Base-by-base conservation (phyloP, 2,888 invertebrate species). In the Lingula anatina region DNA sequence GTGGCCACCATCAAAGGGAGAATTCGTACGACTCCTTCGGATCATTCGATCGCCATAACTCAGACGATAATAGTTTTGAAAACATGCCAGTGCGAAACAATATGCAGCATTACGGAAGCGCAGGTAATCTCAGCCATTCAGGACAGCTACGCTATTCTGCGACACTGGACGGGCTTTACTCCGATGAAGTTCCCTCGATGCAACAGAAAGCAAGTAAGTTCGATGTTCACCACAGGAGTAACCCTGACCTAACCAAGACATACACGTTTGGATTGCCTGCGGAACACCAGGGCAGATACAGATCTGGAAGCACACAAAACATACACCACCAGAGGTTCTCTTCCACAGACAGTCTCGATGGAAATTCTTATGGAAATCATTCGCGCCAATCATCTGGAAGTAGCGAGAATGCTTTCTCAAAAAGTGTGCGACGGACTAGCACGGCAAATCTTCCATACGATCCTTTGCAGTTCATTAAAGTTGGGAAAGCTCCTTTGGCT, bases 391-490 rank as follows among this genome's bases (percentile, higher is more conserved):
- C 68, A 1, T 71, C 70, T 0, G 68, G 64, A 42, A 62, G 65
- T 49, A 43, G 53, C 2, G 66, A 65, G 26, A 55, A 48, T 49
- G 55, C 59, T 48, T 50, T 65, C 24, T 46, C 50, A 23, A 41
- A 51, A 12, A 50, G 35, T 4, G 20, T 31, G 3, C 49, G 51
- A 9, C 55, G 49, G 5, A 53, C 61, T n/a, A 59, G 55, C 27
- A 55, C 61, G 4, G 61, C 61, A 25, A 51, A 60, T 0, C 44
- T 54, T 2, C 39, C 54, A 0, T 44, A 54, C 12, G 67, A 76
- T 51, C 72, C 75, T 1, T 56, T 73, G 42, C 73, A 75, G 64
- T 76, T 74, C 58, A 59, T 74, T 36, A 68, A 71, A 54, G 47
- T 52, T 12, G 59, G 57, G 37, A 55, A 60, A 18, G 63, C 66